Evolutionary conservation across 37 sponge, comb jelly and placozoan genomes (phyloP), one percentile per base, ranked within the genome.

Genomic region (Halisarca cf. caerulea): DNA sequence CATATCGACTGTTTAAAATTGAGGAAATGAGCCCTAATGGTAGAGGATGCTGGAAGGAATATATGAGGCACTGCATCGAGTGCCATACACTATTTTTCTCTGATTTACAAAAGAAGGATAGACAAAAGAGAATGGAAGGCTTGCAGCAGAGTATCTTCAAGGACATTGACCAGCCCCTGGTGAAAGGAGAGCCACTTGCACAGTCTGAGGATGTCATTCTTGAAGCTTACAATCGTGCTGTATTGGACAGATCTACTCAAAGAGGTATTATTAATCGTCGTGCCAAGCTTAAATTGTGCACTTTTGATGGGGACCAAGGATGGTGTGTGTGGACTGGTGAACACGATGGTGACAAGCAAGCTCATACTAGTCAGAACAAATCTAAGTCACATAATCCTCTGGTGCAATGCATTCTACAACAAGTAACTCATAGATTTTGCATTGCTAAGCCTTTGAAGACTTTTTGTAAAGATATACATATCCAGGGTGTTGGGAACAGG

Each of bases 401-500:
- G 5, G 45, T 74, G 1, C 42, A 24, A 40, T 74, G 77, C 25
- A n/a, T 7, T 4, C 45, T 74, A 6, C 38, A 74, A 6, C 77
- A 74, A 23, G 23, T 66, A 0, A 34, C 43, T 25, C 38, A 25
- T 77, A 61, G 77, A 45, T 69, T 62, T 8, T 86, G 84, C 59
- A 58, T 82, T 60, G 93, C 90, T n/a, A 84, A 79, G 80, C 93
- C 93, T 59, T n/a, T 86, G 44, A 87, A 92, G 59, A 44, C 74
- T 20, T 40, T 14, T 0, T 75, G 84, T 20, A 69, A 47, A 9
- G 70, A 75, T 20, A 85, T 93, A 21, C 78, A 39, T 0, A 84
- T 93, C 47, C n/a, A 47, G 3, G 90, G 94, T 30, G 30, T 68
- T 17, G 59, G 38, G 25, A 89, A 93, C 69, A 53, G 90, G 43